phyloP scores from a whole-genome alignment of 2,113 vertebrate species.

The Bos taurus region DNA sequence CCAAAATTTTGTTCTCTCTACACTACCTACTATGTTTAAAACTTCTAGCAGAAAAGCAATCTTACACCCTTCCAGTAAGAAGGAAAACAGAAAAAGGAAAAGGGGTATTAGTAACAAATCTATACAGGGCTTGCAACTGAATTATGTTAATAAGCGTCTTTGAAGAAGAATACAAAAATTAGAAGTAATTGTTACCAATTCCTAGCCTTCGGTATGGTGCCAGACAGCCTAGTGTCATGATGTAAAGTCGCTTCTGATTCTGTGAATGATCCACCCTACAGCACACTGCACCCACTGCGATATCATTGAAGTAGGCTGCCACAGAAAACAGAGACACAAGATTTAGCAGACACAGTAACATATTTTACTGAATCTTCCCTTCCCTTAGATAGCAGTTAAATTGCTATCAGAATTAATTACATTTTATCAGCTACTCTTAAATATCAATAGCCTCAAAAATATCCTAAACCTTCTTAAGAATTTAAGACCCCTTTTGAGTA shows the following conservation, averaged over 20 bases:
- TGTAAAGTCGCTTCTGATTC: slow-evolving; percentile 99
- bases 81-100: slow-evolving; percentile 9
- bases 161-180: not conserved
- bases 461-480: not conserved
- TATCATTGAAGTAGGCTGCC: slow-evolving; percentile 99
- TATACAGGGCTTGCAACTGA: not conserved
- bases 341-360: slow-evolving; percentile 20
- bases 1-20: not conserved
- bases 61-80: not conserved
- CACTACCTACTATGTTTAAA: not conserved
- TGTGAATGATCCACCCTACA: slow-evolving; percentile 99
- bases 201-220: slow-evolving; percentile 98
- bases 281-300: slow-evolving; percentile 98
- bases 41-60: not conserved
- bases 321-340: slow-evolving; percentile 11
- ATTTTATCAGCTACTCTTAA: not conserved
- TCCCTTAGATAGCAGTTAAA: not conserved
- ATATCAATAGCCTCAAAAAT: not conserved
- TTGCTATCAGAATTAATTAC: not conserved
- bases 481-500: not conserved
- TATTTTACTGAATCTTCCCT: not conserved
- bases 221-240: slow-evolving; percentile 99
- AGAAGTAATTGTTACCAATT: slow-evolving; percentile 87
- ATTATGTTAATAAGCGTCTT: slow-evolving; percentile 17
- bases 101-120: not conserved